Evolutionary conservation across 2,797 vertebrate genomes (phyloP).

Genomic region (Pangasius mekongensis): DNA sequence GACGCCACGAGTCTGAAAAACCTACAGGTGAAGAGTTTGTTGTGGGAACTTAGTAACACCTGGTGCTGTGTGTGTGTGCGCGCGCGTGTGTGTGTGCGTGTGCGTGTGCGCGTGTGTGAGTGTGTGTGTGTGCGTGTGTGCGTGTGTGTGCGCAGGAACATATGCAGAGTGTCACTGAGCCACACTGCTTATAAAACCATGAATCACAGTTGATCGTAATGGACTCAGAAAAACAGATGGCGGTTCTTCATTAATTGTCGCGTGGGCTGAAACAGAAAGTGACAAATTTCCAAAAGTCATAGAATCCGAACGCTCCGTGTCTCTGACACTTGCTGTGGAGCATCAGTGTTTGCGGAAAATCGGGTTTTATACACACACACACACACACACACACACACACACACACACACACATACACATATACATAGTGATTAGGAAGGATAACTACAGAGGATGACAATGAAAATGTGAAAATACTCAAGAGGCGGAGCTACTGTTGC

Average conservation of each 20-base stretch:
- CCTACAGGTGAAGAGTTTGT: neutral
- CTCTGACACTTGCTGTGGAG: neutral
- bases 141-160: neutral
- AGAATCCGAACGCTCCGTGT: neutral
- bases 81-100: neutral
- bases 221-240: conserved; percentile 18
- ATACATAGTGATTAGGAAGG: neutral
- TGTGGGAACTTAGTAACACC: neutral
- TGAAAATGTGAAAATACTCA: neutral
- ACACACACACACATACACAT: neutral
- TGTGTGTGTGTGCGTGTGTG: conserved; percentile 16
- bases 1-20: neutral
- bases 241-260: conserved; percentile 13
- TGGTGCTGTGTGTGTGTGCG: neutral
- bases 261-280: conserved; percentile 3
- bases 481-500: neutral
- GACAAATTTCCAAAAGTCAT: conserved; percentile 17
- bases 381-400: neutral
- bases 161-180: conserved; percentile 19
- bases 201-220: conserved; percentile 23
- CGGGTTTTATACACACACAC: neutral
- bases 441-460: neutral
- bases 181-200: conserved; percentile 1
- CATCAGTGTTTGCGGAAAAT: neutral
- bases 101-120: neutral